phyloP scores from a whole-genome alignment of 2,113 vertebrate genomes.

The Xiphophorus maculatus region DNA sequence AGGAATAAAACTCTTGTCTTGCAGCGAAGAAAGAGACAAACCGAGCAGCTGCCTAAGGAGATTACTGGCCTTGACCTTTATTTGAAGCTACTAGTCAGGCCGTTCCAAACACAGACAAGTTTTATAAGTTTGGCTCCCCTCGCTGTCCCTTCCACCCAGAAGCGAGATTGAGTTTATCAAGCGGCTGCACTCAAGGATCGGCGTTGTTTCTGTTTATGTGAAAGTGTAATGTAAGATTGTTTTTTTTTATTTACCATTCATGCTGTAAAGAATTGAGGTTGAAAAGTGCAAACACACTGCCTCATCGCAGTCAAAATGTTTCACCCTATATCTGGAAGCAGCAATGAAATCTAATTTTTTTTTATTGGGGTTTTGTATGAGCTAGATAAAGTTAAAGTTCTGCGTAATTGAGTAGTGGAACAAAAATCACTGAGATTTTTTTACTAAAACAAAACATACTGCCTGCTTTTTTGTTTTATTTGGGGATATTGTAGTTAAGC shows the following conservation, averaged over 20 bases:
- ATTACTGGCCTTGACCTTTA: slow-evolving; percentile 76
- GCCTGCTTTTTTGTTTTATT: background rate
- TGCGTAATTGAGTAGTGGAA: no score
- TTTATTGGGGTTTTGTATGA: background rate
- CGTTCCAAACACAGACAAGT: slow-evolving; percentile 57
- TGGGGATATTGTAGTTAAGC: no score
- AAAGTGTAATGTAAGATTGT: background rate
- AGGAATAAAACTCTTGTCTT: slow-evolving; percentile 71
- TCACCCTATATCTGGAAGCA: background rate
- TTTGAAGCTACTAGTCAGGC: slow-evolving; percentile 58
- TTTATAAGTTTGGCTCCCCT: slow-evolving; percentile 68
- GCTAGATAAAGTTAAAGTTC: no score
- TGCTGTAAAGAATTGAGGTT: slow-evolving; percentile 11
- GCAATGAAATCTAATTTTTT: background rate
- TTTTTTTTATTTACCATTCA: background rate
- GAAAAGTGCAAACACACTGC: background rate
- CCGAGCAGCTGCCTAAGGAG: slow-evolving; percentile 66
- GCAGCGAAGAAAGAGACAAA: slow-evolving; percentile 65
- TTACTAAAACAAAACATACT: background rate
- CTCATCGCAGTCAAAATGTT: background rate
- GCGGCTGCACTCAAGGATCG: slow-evolving; percentile 50
- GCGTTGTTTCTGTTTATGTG: slow-evolving; percentile 35
- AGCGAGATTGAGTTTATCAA: slow-evolving; percentile 59
- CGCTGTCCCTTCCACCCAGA: slow-evolving; percentile 54
- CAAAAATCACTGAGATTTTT: no score